Base-by-base conservation (phyloP, 1,140 invertebrate genomes). In the Bradynema listronoti region DNA sequence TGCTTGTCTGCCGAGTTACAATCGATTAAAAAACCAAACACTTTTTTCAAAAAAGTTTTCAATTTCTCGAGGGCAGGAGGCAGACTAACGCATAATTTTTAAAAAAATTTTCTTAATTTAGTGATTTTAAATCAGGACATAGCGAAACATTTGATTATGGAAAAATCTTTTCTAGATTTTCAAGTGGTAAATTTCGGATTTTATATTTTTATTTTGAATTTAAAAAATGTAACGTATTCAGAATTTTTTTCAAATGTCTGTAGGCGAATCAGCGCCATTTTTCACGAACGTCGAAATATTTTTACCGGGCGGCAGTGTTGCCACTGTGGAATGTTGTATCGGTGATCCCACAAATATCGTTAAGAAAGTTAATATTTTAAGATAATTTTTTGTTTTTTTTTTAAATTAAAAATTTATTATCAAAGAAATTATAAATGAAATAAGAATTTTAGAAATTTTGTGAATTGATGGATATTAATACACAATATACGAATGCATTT, bases 291-390 rank as follows among this genome's bases (percentile, higher is more conserved):
- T 69, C 27, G 69, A 69, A 49, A 50, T 69, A 22, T 61, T 46
- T 49, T 36, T 72, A 27, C 67, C 67, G 14, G 67, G 72, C 50
- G 67, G 67, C 14, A 39, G 33, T 24, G 47, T 57, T 30, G 43
- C 61, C 22, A 22, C 54, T 22, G 14, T 69, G 30, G 69, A 72
- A 27, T 69, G 69, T 32, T 56, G 57, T 56, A 24, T 46, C 6
- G 67, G 72, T 42, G 67, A 69, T 58, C 36, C 68, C 19, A 73
- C 66, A 25, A 56, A 56, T 50, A 34, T 61, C 42, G 58, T 68
- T 1, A 61, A 66, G 62, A 36, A 69, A 43, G 69, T 72, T 29
- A 27, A 36, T 47, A 9, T 11, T 11, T 39, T 39, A 11, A 11
- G 11, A 39, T 39, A 11, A 11, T 39, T 19, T 19, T 39, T 39